Conservation (phyloP, 2,888 invertebrate genomes). For the Fragum sueziense region DNA sequence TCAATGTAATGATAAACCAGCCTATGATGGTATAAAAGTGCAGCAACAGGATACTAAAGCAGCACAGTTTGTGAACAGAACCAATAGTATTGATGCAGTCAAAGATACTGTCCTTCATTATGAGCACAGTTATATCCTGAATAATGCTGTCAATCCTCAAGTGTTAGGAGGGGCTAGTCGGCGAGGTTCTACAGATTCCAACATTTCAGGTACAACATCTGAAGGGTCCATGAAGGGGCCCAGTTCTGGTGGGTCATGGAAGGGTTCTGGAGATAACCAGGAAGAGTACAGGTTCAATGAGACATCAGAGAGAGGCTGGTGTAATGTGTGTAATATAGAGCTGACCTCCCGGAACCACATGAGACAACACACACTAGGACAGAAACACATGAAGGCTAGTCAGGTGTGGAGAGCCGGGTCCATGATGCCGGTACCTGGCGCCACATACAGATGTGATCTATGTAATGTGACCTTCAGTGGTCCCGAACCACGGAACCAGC, state of each 20-base stretch:
- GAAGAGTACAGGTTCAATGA: constrained; percentile 14
- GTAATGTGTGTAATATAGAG: constrained; percentile 62
- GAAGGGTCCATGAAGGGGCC: constrained; percentile 3
- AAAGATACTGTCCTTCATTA: too few relatives aligned
- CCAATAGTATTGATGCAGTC: too few relatives aligned
- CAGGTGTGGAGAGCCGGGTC: constrained; percentile 19
- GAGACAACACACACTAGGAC: constrained; percentile 64
- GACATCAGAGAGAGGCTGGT: constrained; percentile 54
- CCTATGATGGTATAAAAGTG: not conserved
- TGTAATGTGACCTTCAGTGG: constrained; percentile 71
- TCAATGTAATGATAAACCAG: not conserved
- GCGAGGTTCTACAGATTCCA: constrained; percentile 11
- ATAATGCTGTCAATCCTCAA: too few relatives aligned
- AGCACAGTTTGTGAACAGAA: too few relatives aligned
- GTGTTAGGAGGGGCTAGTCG: not conserved
- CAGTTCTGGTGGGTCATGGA: not conserved
- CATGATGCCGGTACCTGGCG: not conserved
- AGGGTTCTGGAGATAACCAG: constrained; percentile 1
- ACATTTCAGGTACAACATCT: constrained; percentile 1
- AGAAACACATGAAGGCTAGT: constrained; percentile 62
- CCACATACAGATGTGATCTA: constrained; percentile 54
- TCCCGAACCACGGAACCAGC: constrained; percentile 68
- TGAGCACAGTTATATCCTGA: too few relatives aligned
- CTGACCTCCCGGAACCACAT: constrained; percentile 62
- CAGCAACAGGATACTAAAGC: not conserved